phyloP scores from a whole-genome alignment of 2,797 vertebrate genomes.

The Melanotaenia pygmaea region DNA sequence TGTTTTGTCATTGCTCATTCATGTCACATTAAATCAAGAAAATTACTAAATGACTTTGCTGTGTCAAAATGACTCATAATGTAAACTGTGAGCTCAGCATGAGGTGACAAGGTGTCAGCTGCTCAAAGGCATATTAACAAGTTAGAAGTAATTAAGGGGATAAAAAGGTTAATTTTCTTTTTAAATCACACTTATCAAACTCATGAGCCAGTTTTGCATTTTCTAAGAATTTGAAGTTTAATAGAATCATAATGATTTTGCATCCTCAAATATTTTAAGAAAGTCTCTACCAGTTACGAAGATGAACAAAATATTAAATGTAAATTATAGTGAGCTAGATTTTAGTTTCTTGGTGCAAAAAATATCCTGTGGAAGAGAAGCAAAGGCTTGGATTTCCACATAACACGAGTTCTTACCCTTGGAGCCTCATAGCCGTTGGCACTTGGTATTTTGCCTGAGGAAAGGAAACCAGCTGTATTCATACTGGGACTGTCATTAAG shows the following conservation, averaged over 20 bases:
- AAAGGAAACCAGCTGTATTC: conserved; percentile 65
- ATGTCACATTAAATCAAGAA: conserved; percentile 65
- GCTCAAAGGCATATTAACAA: conserved; percentile 64
- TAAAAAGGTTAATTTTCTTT: conserved; percentile 42
- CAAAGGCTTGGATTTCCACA: conserved; percentile 60
- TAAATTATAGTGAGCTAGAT: conserved; percentile 33
- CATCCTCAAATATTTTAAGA: conserved; percentile 49
- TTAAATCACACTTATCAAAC: conserved; percentile 30
- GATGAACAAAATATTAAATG: conserved; percentile 55
- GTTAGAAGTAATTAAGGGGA: conserved; percentile 58
- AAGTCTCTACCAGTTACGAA: conserved; percentile 45
- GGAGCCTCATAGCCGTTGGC: conserved; percentile 72
- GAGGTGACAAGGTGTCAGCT: conserved; percentile 73
- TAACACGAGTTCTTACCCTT: conserved; percentile 61
- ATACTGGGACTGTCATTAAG: conserved; percentile 67
- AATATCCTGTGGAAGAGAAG: conserved; percentile 32
- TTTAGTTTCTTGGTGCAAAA: conserved; percentile 26
- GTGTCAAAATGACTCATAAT: conserved; percentile 72
- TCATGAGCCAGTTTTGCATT: conserved; percentile 24
- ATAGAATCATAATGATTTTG: conserved; percentile 11
- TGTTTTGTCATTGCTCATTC: conserved; percentile 47
- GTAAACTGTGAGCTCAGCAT: conserved; percentile 70
- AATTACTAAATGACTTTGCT: conserved; percentile 67
- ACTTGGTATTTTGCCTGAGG: conserved; percentile 73
- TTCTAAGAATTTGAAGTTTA: conserved; percentile 16